These are phyloP conservation scores for Aethina tumida DNA, from an alignment of 1,140 invertebrate genomes.

Conservation along the genomic window DNA sequence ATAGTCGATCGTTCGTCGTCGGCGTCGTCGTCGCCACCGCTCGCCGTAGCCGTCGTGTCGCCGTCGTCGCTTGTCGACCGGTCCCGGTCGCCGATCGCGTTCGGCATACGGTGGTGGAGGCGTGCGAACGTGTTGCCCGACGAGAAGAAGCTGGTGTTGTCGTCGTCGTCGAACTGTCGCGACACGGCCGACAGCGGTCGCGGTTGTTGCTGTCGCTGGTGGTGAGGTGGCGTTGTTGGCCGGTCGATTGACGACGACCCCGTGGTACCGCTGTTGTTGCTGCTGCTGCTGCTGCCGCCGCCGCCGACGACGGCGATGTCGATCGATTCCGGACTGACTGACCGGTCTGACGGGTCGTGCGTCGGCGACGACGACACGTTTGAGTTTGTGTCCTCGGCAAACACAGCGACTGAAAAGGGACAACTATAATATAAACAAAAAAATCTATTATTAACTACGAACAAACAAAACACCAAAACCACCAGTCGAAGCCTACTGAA, in stretches of 20 bases:
- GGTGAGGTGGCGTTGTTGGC: not conserved
- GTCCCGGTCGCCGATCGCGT: not conserved
- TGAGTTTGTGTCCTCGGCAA: constrained; percentile 13
- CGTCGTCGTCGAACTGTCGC: constrained; percentile 3
- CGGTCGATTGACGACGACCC: constrained; percentile 1
- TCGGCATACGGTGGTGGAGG: not conserved
- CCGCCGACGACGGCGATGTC: constrained; percentile 3
- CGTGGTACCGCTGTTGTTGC: constrained; percentile 1
- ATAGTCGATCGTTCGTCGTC: too few relatives aligned
- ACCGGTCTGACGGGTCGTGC: constrained; percentile 4
- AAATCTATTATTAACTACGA: too few relatives aligned
- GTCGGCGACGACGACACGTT: constrained; percentile 10
- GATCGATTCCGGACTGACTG: not conserved
- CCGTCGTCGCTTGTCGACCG: constrained; percentile 1
- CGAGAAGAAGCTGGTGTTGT: constrained; percentile 10
- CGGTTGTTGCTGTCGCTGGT: too few relatives aligned
- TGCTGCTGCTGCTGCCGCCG: not conserved
- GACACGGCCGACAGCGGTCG: not conserved
- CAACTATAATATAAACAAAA: too few relatives aligned
- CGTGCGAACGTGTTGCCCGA: not conserved
- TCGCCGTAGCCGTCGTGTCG: constrained; percentile 1
- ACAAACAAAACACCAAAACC: too few relatives aligned
- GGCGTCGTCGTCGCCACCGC: not conserved
- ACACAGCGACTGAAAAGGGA: too few relatives aligned
- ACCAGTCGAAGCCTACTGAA: too few relatives aligned